These are phyloP conservation scores for Pollimyrus isidori DNA, from an alignment of 2,113 vertebrate genomes.

Conservation along the genomic window DNA sequence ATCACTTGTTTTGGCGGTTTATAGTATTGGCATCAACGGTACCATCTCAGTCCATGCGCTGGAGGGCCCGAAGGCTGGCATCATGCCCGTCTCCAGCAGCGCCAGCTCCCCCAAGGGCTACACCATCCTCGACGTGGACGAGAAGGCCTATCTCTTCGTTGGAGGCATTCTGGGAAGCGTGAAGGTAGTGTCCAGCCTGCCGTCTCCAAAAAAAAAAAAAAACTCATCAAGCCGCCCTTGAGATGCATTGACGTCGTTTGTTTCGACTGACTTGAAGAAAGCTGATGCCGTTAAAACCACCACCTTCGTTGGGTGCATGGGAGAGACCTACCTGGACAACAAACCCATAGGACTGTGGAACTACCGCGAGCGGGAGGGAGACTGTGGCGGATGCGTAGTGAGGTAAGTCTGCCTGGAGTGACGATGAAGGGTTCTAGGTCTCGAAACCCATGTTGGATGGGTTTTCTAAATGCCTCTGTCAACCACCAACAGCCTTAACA, in stretches of 20 bases:
- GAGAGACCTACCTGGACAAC: slow-evolving; percentile 84
- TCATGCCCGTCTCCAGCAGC: slow-evolving; percentile 65
- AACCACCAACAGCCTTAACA: neutral
- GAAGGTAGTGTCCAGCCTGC: slow-evolving; percentile 64
- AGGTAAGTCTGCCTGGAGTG: slow-evolving; percentile 58
- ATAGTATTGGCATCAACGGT: slow-evolving; percentile 83
- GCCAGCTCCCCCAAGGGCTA: slow-evolving; percentile 73
- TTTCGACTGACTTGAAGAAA: slow-evolving; percentile 63
- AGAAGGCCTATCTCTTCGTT: slow-evolving; percentile 89
- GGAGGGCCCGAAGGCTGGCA: slow-evolving; percentile 81
- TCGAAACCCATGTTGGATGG: neutral
- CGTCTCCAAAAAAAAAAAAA: neutral
- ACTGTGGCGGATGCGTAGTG: slow-evolving; percentile 88
- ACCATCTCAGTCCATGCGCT: slow-evolving; percentile 83
- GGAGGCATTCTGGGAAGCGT: slow-evolving; percentile 81
- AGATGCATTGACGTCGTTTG: neutral
- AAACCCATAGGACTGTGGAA: slow-evolving; percentile 97
- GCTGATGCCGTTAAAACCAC: slow-evolving; percentile 81
- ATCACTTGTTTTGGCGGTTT: slow-evolving; percentile 16
- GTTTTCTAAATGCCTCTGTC: neutral
- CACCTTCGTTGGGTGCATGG: slow-evolving; percentile 93
- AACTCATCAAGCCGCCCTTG: neutral
- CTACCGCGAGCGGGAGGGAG: slow-evolving; percentile 84
- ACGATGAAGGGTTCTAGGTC: neutral
- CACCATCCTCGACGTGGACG: slow-evolving; percentile 90